Base-by-base conservation (phyloP, 2,797 vertebrate genomes). In the Trachops cirrhosus region DNA sequence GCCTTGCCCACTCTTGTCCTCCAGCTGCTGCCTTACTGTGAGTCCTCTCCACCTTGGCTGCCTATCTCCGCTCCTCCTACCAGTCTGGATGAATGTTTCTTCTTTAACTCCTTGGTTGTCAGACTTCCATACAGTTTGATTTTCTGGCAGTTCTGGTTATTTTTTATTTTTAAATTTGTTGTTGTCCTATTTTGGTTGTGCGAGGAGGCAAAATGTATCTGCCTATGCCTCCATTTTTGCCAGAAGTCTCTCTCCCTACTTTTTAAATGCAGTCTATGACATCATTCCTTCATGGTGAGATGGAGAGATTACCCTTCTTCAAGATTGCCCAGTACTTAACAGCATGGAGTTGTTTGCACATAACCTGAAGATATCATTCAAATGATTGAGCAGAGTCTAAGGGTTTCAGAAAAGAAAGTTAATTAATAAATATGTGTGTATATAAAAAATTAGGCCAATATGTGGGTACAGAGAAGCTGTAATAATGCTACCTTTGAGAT, bases 331-430 rank as follows among this genome's bases (percentile, higher is more conserved):
- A 92, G 44, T 71, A 91, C 50, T 93, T 70, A 74, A 94, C 89
- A 82, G 10, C 24, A 37, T 74, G 29, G n/a, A 83, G 41, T 68
- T 92, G 34, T 87, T 87, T 89, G 41, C 48, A 89, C 34, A 70
- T 79, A 94, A 79, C 24, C 29, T 32, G 19, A 89, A 83, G 6
- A 48, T 68, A 86, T 37, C 11, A 84, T 80, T 29, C 74, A n/a
- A 95, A 77, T 78, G 9, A 57, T 14, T 26, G 18, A 73, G 67
- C 24, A 84, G 41, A 79, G 37, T 88, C 0, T 44, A 82, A 59
- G 48, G 0, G 9, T 80, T 91, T 95, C n/a, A 94, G 75, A 86
- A 97, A 96, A 75, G 16, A 95, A 62, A 52, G 77, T 52, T 73
- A 78, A 75, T 93, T 74, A 86, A 29, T 86, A 57, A 80, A 90